Evolutionary conservation across 2,888 invertebrate species (phyloP).

Genomic region (Heteropelma amictum): DNA sequence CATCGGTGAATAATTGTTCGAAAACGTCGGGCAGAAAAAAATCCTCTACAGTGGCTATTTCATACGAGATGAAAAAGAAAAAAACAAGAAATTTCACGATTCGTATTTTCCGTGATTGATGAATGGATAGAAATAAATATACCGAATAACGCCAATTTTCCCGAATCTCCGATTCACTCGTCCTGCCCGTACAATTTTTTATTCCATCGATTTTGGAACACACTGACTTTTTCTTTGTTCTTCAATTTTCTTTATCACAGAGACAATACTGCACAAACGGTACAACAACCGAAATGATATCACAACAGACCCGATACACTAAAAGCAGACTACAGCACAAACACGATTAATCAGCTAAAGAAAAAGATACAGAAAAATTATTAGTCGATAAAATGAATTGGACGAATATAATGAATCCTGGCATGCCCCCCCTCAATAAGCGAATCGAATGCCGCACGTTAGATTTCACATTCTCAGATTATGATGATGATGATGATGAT

Average conservation of each 20-base stretch:
- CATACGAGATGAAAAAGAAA: neutral
- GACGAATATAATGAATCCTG: slow-evolving; percentile 19
- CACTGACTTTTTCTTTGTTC: slow-evolving; percentile 47
- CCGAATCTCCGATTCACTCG: slow-evolving; percentile 20
- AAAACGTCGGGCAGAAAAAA: neutral
- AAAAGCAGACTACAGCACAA: slow-evolving; percentile 55
- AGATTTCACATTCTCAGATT: slow-evolving; percentile 28
- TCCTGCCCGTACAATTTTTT: slow-evolving; percentile 48
- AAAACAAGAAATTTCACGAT: neutral
- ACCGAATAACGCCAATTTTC: slow-evolving; percentile 6
- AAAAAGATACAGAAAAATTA: too few species aligned
- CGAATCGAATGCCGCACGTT: slow-evolving; percentile 49
- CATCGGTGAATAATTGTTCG: neutral
- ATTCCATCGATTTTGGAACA: slow-evolving; percentile 43
- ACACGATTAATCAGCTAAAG: slow-evolving; percentile 37
- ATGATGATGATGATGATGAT: slow-evolving; percentile 40
- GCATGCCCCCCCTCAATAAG: slow-evolving; percentile 34
- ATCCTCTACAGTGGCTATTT: slow-evolving; percentile 48
- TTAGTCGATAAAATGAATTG: slow-evolving; percentile 35
- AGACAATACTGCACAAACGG: slow-evolving; percentile 69
- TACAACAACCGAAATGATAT: slow-evolving; percentile 56
- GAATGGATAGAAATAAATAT: neutral
- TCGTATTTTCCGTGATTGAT: neutral
- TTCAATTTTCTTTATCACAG: slow-evolving; percentile 62
- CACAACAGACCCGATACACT: slow-evolving; percentile 25